Evolutionary conservation across 2,888 invertebrate genomes (phyloP).

Genomic region (Lydus trimaculatus): DNA sequence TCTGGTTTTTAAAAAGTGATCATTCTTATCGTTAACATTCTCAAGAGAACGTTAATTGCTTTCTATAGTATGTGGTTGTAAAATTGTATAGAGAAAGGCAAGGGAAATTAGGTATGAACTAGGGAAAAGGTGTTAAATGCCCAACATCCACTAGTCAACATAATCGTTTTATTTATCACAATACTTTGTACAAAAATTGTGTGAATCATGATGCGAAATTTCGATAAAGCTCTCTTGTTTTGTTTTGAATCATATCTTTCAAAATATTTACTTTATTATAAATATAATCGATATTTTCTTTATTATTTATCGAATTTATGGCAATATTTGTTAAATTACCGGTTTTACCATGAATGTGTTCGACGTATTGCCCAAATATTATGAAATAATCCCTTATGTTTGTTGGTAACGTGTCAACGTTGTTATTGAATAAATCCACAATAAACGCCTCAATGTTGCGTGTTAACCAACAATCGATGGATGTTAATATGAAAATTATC

Average conservation of each 20-base stretch:
- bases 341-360: slow-evolving; percentile 37
- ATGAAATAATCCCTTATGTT: slow-evolving; percentile 35
- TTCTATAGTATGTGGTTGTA: background rate
- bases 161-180: background rate
- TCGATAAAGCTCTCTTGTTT: background rate
- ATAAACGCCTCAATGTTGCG: slow-evolving; percentile 39
- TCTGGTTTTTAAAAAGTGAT: background rate
- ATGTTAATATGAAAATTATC: slow-evolving; percentile 43
- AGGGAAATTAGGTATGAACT: background rate
- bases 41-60: background rate
- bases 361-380: slow-evolving; percentile 34
- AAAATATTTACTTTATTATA: slow-evolving; percentile 20
- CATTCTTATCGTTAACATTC: background rate
- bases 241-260: background rate
- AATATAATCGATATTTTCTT: slow-evolving; percentile 24
- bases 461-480: slow-evolving; percentile 41
- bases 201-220: background rate
- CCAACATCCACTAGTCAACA: background rate
- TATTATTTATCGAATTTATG: slow-evolving; percentile 31
- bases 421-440: slow-evolving; percentile 33
- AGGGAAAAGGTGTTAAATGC: background rate
- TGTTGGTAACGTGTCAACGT: slow-evolving; percentile 37
- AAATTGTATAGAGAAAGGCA: background rate
- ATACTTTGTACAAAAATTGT: background rate
- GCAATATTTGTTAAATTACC: slow-evolving; percentile 34